Base-by-base conservation (phyloP, 2,888 invertebrate species). In the Leuctra nigra region DNA sequence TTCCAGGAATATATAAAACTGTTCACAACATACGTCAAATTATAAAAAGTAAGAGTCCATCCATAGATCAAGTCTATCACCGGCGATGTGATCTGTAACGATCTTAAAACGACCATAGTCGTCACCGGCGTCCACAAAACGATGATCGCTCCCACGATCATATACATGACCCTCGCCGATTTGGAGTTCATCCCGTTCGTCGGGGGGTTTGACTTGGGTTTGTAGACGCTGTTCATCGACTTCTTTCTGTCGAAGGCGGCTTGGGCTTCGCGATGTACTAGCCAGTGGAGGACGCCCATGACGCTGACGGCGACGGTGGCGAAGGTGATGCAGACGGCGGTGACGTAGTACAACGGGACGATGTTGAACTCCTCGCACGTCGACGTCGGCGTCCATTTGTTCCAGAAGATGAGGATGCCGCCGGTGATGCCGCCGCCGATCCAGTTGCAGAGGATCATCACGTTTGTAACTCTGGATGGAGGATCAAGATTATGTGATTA, bases 1-100 rank as follows among this genome's bases (percentile, higher is more conserved):
- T 50, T 61, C 58, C 58, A 61, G 13, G 61, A 52, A 35, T 61
- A 61, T 4, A 61, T 44, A 29, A 61, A 48, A 13, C 56, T 56
- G 35, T 61, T 61, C 16, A 61, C 16, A 6, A 61, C 25, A 35
- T 58, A 61, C 20, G 54, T 59, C 4, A 56, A 13, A 46, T 56
- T 58, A 24, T 56, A 36, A 18, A 61, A 44, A 4, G 58, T 39
- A 44, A 59, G 50, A 4, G 50, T 23, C 9, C 54, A 20, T 13
- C 54, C 38, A 38, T 53, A 54, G 16, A 53, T 13, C 4, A 59
- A 11, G 4, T 61, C 61, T 7, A 58, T 9, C 2, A 36, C 1
- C 6, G 52, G 36, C 4, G 53, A 35, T n/a, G 14, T 13, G 11
- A 16, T 25, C 2, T 35, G 48, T 2, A 3, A 14, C 9, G 39